Evolutionary conservation across 2,888 invertebrate species (phyloP), one percentile per base, ranked within the genome.

Genomic region (Bhutanitis thaidina): DNA sequence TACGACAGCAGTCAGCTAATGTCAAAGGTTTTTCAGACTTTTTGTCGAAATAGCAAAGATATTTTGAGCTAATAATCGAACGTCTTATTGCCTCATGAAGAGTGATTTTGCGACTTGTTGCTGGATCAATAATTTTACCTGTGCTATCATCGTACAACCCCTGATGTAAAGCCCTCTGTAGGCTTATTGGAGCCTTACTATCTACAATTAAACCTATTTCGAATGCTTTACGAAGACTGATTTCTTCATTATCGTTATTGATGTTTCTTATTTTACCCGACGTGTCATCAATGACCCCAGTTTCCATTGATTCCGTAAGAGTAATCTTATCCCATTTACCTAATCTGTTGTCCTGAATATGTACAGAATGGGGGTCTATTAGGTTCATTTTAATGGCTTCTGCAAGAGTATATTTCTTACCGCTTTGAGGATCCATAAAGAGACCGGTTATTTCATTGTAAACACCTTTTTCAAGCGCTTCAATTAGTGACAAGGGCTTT

Each of bases 141-240:
- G 93, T 93, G 53, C 90, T 90, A 53, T 95, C 94, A 61, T 96
- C 95, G 69, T 96, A 96, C 0, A 96, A 84, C 1, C 97, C 96
- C 82, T 96, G 94, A 73, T 96, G 96, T 46, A 97, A 92, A 0
- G 96, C 95, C 67, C 96, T 90, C 71, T 97, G 97, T 29, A 97
- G 77, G 10, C 96, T 96, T 15, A 96, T 92, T 0, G 96, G 93
- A 8, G 94, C 94, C 76, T 94, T 94, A 59, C 93, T 94, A 69
- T 97, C 97, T 54, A 95, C 91, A 40, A 97, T 90, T 51, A 96
- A 91, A 14, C 96, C 96, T 53, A 93, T 90, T 74, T 94, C 93
- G 65, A 96, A 94, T 0, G 96, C 96, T 77, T 95, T 93, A 46
- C 91, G 92, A 14, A 96, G 82, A 29, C 93, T 92, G 32, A 96